These are phyloP conservation scores for Cavia aperea DNA, from an alignment of 2,113 vertebrate genomes.

Conservation along the genomic window DNA sequence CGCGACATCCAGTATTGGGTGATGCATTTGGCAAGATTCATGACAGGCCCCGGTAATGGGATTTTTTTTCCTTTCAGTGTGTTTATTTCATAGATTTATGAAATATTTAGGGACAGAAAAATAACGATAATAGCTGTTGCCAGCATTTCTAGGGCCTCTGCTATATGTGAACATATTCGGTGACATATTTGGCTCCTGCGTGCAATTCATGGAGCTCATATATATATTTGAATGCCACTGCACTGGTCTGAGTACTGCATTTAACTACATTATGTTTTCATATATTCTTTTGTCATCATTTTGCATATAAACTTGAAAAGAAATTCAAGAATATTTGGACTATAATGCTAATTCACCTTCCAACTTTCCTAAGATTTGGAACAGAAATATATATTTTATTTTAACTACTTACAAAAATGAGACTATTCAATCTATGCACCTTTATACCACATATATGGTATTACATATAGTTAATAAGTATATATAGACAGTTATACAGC, in stretches of 20 bases:
- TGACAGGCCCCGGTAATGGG: conserved; percentile 34
- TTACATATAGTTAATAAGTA: not conserved
- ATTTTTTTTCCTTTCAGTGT: not conserved
- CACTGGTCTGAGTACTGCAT: not conserved
- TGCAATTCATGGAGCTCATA: not conserved
- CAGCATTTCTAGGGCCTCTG: not conserved
- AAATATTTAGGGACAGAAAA: conserved; percentile 39
- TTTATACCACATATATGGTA: not conserved
- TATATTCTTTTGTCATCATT: not conserved
- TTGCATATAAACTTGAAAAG: conserved; percentile 12
- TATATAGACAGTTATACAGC: not conserved
- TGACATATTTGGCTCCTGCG: not conserved
- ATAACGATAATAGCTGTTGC: conserved; percentile 37
- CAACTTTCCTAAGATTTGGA: conserved; percentile 1
- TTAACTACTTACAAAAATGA: not conserved
- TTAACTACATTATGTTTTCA: conserved; percentile 16
- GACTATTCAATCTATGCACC: not conserved
- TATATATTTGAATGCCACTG: conserved; percentile 1
- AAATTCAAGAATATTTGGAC: not conserved
- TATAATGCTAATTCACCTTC: conserved; percentile 15
- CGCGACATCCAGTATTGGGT: conserved; percentile 36
- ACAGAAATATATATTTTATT: conserved; percentile 2
- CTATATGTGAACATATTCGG: not conserved
- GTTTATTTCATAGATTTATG: conserved; percentile 50
- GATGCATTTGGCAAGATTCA: conserved; percentile 37